These are phyloP conservation scores for Sebastes minor DNA, from an alignment of 2,797 vertebrate species.

Conservation along the genomic window DNA sequence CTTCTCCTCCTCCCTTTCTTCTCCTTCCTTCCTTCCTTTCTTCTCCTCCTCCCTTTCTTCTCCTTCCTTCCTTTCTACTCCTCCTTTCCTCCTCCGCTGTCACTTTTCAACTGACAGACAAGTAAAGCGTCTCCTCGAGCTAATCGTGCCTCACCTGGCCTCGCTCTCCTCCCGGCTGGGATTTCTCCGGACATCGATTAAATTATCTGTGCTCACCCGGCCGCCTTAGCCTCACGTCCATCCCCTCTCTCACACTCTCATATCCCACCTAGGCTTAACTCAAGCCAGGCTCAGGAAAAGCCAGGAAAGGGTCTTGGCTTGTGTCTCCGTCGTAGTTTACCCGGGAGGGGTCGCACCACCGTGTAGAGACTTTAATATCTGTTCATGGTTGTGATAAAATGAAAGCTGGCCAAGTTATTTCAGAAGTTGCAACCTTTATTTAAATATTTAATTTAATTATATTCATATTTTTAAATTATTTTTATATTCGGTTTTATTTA, in stretches of 20 bases:
- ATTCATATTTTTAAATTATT: no score
- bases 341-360: background rate
- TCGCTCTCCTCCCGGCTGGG: constrained; percentile 24
- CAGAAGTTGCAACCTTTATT: background rate
- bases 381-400: background rate
- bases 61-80: background rate
- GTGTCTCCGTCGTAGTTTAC: background rate
- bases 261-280: constrained; percentile 32
- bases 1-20: background rate
- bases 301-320: background rate
- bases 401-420: background rate
- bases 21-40: background rate
- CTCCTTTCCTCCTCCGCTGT: background rate
- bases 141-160: constrained; percentile 47
- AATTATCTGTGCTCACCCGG: constrained; percentile 31
- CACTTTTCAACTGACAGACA: constrained; percentile 30
- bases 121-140: constrained; percentile 26
- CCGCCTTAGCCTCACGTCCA: background rate
- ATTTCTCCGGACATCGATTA: constrained; percentile 37
- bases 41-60: background rate
- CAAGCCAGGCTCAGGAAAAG: constrained; percentile 21
- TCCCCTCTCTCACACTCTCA: background rate
- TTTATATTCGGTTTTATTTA: no score
- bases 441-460: no score
- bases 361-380: background rate